Percentiles rank a stretch among this genome's conserved stretches.
phyloP scores from a whole-genome alignment of 2,797 vertebrate species.

The Erpetoichthys calabaricus region DNA sequence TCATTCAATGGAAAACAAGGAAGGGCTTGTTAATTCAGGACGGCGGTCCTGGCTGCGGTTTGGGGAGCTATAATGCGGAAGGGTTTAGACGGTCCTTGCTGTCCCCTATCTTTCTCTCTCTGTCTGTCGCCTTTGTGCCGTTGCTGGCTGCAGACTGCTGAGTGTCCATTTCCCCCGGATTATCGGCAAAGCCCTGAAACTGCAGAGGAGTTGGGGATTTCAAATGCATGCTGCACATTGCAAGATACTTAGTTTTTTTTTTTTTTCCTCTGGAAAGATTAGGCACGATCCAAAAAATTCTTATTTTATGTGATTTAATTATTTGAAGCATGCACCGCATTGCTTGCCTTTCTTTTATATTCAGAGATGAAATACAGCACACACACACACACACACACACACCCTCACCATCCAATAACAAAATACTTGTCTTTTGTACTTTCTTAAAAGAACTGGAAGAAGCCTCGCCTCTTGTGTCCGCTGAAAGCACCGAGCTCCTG shows the following conservation, averaged over 20 bases:
- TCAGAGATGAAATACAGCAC: too few species aligned
- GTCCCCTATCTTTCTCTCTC: slow-evolving; percentile 28
- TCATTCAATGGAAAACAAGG: slow-evolving; percentile 30
- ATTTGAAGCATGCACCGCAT: too few species aligned
- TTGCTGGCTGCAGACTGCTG: slow-evolving; percentile 24
- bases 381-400: too few species aligned
- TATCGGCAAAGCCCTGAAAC: slow-evolving; percentile 1
- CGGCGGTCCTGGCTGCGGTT: slow-evolving; percentile 16
- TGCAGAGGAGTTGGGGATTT: slow-evolving; percentile 6
- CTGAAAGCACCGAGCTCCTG: too few species aligned
- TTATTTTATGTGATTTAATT: slow-evolving; percentile 15
- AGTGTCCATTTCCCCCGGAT: slow-evolving; percentile 1
- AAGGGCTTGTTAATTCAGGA: slow-evolving; percentile 22
- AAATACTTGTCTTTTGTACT: too few species aligned
- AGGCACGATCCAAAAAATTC: slow-evolving; percentile 61
- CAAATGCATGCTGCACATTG: slow-evolving; percentile 14
- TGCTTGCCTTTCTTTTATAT: too few species aligned
- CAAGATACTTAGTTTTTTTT: slow-evolving; percentile 42
- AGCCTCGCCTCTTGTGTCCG: too few species aligned
- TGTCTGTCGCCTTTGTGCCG: slow-evolving; percentile 1
- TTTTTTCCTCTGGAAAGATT: slow-evolving; percentile 35
- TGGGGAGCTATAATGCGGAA: slow-evolving; percentile 19
- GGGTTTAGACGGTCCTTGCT: slow-evolving; percentile 30
- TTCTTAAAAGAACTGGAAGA: too few species aligned
- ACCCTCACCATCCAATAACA: too few species aligned